Evolutionary conservation across 2,113 vertebrate genomes (phyloP), one percentile per base, ranked within the genome.

Genomic region (Aythya baeri): DNA sequence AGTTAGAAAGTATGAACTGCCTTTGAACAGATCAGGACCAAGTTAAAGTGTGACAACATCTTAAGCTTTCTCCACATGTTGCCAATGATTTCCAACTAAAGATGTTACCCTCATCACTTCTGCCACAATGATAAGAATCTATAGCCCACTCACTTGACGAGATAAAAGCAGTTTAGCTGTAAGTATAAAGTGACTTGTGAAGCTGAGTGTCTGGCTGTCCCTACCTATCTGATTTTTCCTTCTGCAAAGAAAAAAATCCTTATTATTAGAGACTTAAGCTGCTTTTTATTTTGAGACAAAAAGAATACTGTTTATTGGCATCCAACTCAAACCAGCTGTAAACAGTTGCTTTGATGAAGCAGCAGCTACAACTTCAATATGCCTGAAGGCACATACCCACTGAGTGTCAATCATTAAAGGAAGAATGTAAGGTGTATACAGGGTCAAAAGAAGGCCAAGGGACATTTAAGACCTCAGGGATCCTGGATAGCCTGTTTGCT

Each of bases 271-370:
- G 96, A 97, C 94, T 97, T 98, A 97, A 98, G 97, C 98, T 98
- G 98, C 98, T 98, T 98, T 98, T 98, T 98, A 98, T 99, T 98
- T 98, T 97, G 97, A 98, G 98, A 98, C 97, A 98, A 98, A 98
- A 98, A 98, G 97, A 97, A 98, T 98, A 97, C 97, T 98, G 98
- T 98, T 98, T 98, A 98, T 97, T 97, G 97, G 96, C 96, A 97
- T 98, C 97, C 97, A 97, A 98, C 97, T 97, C 97, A 98, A 98
- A 98, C 98, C 99, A 99, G 98, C 99, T 99, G 99, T 98, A 99
- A 99, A 98, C 98, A 98, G 98, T 98, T 97, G 98, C 99, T 99
- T 99, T 99, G 98, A 99, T 99, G 99, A 98, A 97, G 98, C 96
- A 95, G 94, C 82, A 76, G 95, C 95, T 94, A 85, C 94, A 97